phyloP scores from a whole-genome alignment of 2,888 invertebrate genomes.

The Nymphalis polychloros region DNA sequence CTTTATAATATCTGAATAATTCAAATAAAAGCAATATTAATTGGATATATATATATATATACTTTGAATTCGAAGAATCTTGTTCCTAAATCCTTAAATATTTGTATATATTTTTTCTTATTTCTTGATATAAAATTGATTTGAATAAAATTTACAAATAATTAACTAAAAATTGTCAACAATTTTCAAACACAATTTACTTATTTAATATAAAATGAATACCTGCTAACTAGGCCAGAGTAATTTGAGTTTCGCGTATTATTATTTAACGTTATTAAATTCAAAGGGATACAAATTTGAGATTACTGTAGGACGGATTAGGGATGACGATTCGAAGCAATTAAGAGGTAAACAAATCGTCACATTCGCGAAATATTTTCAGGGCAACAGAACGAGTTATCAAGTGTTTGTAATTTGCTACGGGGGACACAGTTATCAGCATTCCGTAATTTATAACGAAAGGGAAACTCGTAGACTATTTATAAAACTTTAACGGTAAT shows the following conservation, averaged over 20 bases:
- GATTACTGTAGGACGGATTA: slow-evolving; percentile 13
- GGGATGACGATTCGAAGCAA: slow-evolving; percentile 28
- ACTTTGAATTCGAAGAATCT: too few species aligned
- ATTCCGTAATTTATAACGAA: slow-evolving; percentile 29
- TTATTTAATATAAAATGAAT: slow-evolving; percentile 25
- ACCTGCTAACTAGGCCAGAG: slow-evolving; percentile 24
- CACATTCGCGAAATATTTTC: slow-evolving; percentile 20
- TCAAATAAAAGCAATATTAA: too few species aligned
- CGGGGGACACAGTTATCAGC: slow-evolving; percentile 23
- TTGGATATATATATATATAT: too few species aligned
- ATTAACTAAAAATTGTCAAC: slow-evolving; percentile 14
- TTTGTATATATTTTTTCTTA: background rate
- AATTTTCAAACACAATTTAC: slow-evolving; percentile 18
- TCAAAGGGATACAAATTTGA: slow-evolving; percentile 26
- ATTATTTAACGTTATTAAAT: slow-evolving; percentile 27
- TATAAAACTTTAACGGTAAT: slow-evolving; percentile 39
- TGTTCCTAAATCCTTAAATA: background rate
- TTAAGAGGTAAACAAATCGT: slow-evolving; percentile 35
- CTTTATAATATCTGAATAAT: too few species aligned
- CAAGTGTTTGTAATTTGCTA: slow-evolving; percentile 27
- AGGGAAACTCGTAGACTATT: slow-evolving; percentile 29
- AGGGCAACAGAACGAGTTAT: slow-evolving; percentile 14
- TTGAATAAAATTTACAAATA: slow-evolving; percentile 7
- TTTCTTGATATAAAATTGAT: background rate
- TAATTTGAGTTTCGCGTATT: slow-evolving; percentile 19